These are phyloP conservation scores for Parnassius glacialis DNA, from an alignment of 2,888 invertebrate species.

Conservation along the genomic window DNA sequence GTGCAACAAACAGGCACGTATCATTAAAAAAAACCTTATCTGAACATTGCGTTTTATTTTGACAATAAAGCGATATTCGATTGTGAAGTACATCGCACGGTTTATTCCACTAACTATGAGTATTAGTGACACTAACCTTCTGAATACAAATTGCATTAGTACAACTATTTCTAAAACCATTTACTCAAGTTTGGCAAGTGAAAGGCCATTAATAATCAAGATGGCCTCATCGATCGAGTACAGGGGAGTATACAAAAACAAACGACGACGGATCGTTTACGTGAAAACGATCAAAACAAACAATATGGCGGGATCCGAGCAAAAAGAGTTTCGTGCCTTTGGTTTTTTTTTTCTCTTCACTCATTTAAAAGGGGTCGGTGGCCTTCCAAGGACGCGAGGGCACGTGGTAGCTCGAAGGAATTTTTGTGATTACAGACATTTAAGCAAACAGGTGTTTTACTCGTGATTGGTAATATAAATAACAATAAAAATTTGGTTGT, in stretches of 20 bases:
- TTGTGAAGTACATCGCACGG: no score
- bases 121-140: no score
- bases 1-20: constrained; percentile 49
- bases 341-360: constrained; percentile 47
- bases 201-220: constrained; percentile 53
- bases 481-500: no score
- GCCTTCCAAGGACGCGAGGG: constrained; percentile 72
- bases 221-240: constrained; percentile 50
- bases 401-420: constrained; percentile 61
- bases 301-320: constrained; percentile 59
- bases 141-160: no score
- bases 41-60: no score
- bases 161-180: no score
- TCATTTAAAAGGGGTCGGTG: constrained; percentile 62
- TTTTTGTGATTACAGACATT: constrained; percentile 54
- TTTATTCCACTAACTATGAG: no score
- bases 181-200: constrained; percentile 28
- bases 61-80: no score
- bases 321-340: constrained; percentile 57
- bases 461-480: constrained; percentile 16
- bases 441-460: constrained; percentile 31
- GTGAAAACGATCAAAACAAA: constrained; percentile 77
- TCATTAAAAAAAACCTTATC: no score
- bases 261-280: constrained; percentile 59
- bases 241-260: constrained; percentile 45